Base-by-base conservation (phyloP, 2,888 invertebrate genomes). In the Vesta saturnalis region DNA sequence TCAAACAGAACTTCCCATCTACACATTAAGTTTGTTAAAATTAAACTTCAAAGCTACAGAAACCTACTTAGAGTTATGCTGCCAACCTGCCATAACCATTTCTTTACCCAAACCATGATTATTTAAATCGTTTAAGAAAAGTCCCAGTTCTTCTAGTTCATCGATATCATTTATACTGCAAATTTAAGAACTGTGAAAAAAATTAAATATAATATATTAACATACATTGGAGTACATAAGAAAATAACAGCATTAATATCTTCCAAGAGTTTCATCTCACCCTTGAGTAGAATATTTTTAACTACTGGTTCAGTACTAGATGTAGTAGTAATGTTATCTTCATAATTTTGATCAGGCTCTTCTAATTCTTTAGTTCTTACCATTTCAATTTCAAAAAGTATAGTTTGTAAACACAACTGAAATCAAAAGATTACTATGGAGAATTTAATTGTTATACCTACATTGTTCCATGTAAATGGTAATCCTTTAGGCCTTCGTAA, bases 181-280 rank as follows among this genome's bases (percentile, higher is more conserved):
- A 85, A 69, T 39, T 16, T 22, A 19, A 19, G 22, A 49, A 47
- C 18, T 46, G 1, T 39, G 6, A 8, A 0, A 6, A 14, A 49
- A 49, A n/a, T 49, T 1, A 14, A 19, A 22, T n/a, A 21, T 22
- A 21, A 23, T 54, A 4, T 19, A 10, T 1, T 23, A 57, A 87
- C 91, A 87, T 83, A 94, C 92, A 95, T 85, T 0, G 96, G 95
- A 76, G 94, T 93, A 79, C 95, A 95, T 1, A 96, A 86, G 79
- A 94, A 96, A 63, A 94, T 90, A n/a, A 95, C 88, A 0, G 91
- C 89, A 67, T 93, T 90, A 63, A 94, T 90, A 73, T 95, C 94
- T 23, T 90, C 88, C 5, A 96, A 86, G 76, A 91, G 89, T 77
- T 92, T 90, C 88, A 96, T 94, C 75, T 95, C 94, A 5, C 96